These are phyloP conservation scores for Sebastes hopkinsi DNA, from an alignment of 2,797 vertebrate species.

Conservation along the genomic window DNA sequence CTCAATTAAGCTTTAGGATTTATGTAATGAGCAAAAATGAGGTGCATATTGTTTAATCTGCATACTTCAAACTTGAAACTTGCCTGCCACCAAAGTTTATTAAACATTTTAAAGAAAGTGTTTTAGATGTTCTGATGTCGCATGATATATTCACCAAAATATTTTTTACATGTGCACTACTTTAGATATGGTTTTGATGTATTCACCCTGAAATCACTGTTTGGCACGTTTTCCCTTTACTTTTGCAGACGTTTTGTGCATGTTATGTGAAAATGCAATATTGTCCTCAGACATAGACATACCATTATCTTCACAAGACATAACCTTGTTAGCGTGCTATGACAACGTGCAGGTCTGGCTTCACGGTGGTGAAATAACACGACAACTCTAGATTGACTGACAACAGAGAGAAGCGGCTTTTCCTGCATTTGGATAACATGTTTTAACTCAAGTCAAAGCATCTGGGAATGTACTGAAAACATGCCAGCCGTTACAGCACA, in stretches of 20 bases:
- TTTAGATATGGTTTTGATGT: conserved; percentile 16
- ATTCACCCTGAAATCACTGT: conserved; percentile 13
- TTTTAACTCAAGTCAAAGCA: conserved; percentile 52
- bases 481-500: conserved; percentile 15
- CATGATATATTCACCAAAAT: background rate
- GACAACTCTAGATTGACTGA: conserved; percentile 40
- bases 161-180: background rate
- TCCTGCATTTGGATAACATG: conserved; percentile 35
- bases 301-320: conserved; percentile 43
- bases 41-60: background rate
- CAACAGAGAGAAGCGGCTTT: conserved; percentile 28
- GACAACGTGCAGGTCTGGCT: conserved; percentile 32
- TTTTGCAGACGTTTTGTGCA: conserved; percentile 16
- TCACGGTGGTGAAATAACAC: conserved; percentile 15
- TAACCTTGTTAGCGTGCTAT: conserved; percentile 55
- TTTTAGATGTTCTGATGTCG: background rate
- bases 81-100: background rate
- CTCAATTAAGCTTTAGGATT: conserved; percentile 16
- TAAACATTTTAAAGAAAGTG: background rate
- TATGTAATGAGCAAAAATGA: conserved; percentile 26
- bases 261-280: conserved; percentile 16
- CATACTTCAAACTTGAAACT: background rate
- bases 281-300: conserved; percentile 16
- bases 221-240: background rate
- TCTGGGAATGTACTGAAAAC: conserved; percentile 35